Base-by-base conservation (phyloP, 2,797 vertebrate genomes). In the Mormyrops boulengeri region DNA sequence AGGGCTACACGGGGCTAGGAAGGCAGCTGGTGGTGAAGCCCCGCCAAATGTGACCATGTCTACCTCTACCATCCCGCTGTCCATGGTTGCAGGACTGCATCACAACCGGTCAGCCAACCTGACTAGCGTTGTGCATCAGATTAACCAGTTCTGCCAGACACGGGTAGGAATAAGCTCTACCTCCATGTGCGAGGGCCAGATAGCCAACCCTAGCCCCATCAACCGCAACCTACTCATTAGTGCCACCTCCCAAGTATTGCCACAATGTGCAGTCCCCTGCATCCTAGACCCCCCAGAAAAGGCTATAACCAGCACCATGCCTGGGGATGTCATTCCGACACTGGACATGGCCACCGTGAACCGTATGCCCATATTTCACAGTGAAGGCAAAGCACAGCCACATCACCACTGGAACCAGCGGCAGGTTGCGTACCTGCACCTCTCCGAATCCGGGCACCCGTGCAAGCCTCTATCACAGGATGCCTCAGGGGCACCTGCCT, bases 201-300 rank as follows among this genome's bases (percentile, higher is more conserved):
- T 96, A 0, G 92, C 98, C 89, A 97, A 98, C 93, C 97, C 98
- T 90, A 98, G 98, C 94, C 97, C 98, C 93, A 99, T 99, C 95
- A 99, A 97, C 96, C 98, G 98, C 93, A 98, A 98, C 95, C 97
- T 99, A 95, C 96, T 99, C 93, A 99, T 99, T 95, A 98, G 97
- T 93, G 98, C 98, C 93, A 99, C 98, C 96, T 98, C 97, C 85
- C 96, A 98, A 93, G 97, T 98, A 93, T 98, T 97, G 55, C 96
- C 96, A 92, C 98, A 98, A 50, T 50, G 52, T 50, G 69, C 34
- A 0, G 11, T 60, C 17, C 53, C 92, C 93, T 98, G 97, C 95
- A 95, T 97, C 93, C 95, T 97, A 93, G 95, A 92, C 2, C 92
- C 91, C 57, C 38, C 91, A 0, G 95, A 96, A 89, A 95, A 95